phyloP scores from a whole-genome alignment of 2,888 invertebrate genomes.

The Ceratothoa steindachneri region DNA sequence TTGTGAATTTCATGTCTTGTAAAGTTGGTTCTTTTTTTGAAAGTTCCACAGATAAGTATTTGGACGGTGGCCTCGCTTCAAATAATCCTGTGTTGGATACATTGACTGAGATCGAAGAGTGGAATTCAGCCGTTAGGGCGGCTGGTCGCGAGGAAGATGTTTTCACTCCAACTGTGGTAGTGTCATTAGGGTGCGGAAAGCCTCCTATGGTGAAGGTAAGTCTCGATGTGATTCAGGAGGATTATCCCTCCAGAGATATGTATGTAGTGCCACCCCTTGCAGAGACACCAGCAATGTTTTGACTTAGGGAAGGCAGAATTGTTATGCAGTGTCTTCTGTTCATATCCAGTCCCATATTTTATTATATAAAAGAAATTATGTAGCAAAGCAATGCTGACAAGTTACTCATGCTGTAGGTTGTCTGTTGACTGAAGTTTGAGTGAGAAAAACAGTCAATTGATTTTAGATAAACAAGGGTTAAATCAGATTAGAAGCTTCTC shows the following conservation, averaged over 20 bases:
- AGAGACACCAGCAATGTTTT: not conserved
- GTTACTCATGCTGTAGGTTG: too few relatives aligned
- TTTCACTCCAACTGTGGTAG: conserved; percentile 66
- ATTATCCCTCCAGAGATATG: not conserved
- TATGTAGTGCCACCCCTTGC: not conserved
- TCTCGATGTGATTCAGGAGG: not conserved
- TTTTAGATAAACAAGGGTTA: too few relatives aligned
- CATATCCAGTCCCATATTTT: too few relatives aligned
- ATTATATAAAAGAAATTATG: too few relatives aligned
- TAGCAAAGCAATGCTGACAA: too few relatives aligned
- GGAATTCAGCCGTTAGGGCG: conserved; percentile 74
- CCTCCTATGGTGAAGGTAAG: conserved; percentile 53
- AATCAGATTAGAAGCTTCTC: too few relatives aligned
- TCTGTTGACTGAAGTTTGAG: too few relatives aligned
- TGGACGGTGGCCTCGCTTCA: conserved; percentile 92
- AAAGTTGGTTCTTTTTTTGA: too few relatives aligned
- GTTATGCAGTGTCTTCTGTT: too few relatives aligned
- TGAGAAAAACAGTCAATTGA: too few relatives aligned
- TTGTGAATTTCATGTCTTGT: too few relatives aligned
- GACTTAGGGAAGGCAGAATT: not conserved
- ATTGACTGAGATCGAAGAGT: conserved; percentile 86
- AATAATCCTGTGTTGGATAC: conserved; percentile 96
- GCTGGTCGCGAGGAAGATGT: conserved; percentile 64
- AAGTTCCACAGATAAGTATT: conserved; percentile 62
- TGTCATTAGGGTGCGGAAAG: conserved; percentile 69